Percentiles rank a stretch among this genome's conserved stretches.
phyloP scores from a whole-genome alignment of 1,140 invertebrate species.

The Harlomillsia oculata region DNA sequence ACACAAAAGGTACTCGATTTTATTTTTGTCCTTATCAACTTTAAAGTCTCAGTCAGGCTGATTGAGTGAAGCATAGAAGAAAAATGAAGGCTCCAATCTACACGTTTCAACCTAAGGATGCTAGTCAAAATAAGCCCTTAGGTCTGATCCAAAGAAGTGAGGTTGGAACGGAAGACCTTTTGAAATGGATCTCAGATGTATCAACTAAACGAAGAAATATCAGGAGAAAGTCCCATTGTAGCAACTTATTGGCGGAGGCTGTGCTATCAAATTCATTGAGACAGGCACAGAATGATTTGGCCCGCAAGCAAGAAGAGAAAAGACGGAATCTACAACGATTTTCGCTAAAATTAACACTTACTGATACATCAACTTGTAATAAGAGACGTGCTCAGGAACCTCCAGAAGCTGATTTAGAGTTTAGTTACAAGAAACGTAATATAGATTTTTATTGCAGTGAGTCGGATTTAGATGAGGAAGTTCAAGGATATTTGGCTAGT shows the following conservation, averaged over 20 bases:
- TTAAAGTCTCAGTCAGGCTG: too few relatives aligned
- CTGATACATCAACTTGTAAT: background rate
- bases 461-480: constrained; percentile 15
- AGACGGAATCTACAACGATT: constrained; percentile 24
- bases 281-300: constrained; percentile 18
- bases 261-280: constrained; percentile 21
- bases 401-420: too few relatives aligned
- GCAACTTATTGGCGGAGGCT: constrained; percentile 27
- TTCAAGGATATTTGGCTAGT: constrained; percentile 23
- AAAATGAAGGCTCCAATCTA: too few relatives aligned
- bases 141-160: too few relatives aligned
- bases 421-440: background rate
- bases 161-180: constrained; percentile 15
- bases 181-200: constrained; percentile 26
- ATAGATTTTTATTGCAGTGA: background rate
- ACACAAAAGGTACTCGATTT: too few relatives aligned
- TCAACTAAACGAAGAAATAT: constrained; percentile 28
- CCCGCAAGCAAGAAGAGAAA: constrained; percentile 26
- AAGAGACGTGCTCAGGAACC: too few relatives aligned
- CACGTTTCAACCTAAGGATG: too few relatives aligned
- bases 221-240: constrained; percentile 21
- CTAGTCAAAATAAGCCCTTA: too few relatives aligned
- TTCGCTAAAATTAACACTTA: constrained; percentile 19
- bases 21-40: too few relatives aligned
- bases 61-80: too few relatives aligned